Evolutionary conservation across 2,888 invertebrate species (phyloP), one percentile per base, ranked within the genome.

Genomic region (Oligia fasciuncula): DNA sequence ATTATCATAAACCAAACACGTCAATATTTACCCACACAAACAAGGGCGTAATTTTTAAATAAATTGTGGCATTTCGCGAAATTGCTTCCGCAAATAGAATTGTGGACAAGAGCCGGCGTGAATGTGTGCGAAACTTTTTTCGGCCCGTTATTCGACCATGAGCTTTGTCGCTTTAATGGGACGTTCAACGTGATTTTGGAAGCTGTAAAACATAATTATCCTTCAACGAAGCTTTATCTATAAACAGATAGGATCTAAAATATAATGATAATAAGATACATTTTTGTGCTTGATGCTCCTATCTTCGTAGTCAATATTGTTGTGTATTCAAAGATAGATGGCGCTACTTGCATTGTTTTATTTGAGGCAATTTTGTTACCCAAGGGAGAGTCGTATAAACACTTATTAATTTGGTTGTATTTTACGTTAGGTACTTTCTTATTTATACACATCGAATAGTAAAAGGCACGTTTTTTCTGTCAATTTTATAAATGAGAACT

Each of bases 1-100:
- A 97, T 97, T 97, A 97, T 97, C 96, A 96, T 97, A 96, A 96
- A 96, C 96, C 97, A 97, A 97, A 97, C 95, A 97, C 93, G 95
- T 96, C 96, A 97, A 97, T 97, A 97, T 97, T 97, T 96, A 95
- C 94, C 92, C 94, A 94, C 94, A 96, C 96, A 97, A 97, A 96
- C 97, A 97, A 96, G 96, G 96, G 95, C 92, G 96, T 97, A 97
- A 97, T 97, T 97, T 97, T 97, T 97, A 97, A 97, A 97, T 97
- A 97, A 96, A 97, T 97, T 97, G 97, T 97, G 96, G 96, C 95
- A 96, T 96, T 96, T 96, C 93, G 96, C 96, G 93, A 97, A 97
- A 97, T 96, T 96, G 96, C 94, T 96, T 95, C 94, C 95, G 95
- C 96, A 96, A 97, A 97, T 95, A 96, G 93, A 93, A 94, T 93